These are phyloP conservation scores for Penaeus japonicus DNA, from an alignment of 1,140 invertebrate genomes.

Conservation along the genomic window DNA sequence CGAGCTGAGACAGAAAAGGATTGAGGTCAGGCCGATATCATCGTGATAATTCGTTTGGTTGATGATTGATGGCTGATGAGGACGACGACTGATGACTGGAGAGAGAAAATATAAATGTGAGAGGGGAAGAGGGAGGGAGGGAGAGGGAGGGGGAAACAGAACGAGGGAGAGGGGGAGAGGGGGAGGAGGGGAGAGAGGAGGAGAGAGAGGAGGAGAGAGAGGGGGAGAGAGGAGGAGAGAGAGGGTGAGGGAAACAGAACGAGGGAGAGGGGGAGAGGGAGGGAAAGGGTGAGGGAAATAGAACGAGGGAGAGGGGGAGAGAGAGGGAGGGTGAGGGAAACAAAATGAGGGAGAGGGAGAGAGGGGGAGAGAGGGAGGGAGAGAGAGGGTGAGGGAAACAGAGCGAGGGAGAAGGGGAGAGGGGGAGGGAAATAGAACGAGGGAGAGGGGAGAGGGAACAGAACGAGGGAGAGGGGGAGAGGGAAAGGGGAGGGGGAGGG, in stretches of 20 bases:
- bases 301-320: background rate
- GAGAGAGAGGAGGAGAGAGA: background rate
- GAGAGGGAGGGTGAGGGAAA: background rate
- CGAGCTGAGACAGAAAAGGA: slow-evolving; percentile 71
- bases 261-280: background rate
- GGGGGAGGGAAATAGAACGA: too few relatives aligned
- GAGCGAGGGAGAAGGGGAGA: background rate
- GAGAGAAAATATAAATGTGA: too few relatives aligned
- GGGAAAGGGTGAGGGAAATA: background rate
- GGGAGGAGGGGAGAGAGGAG: background rate
- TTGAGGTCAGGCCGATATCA: background rate
- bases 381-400: background rate
- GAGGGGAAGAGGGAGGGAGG: background rate
- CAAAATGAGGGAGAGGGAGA: background rate
- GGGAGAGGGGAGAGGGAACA: background rate
- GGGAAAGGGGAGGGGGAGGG: background rate
- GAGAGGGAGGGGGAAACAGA: background rate
- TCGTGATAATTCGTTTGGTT: background rate
- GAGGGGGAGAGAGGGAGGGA: background rate
- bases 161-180: background rate
- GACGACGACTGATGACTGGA: too few relatives aligned
- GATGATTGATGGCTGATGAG: background rate
- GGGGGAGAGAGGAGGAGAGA: too few relatives aligned
- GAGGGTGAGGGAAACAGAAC: too few relatives aligned
- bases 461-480: background rate